Evolutionary conservation across 2,113 vertebrate genomes (phyloP).

Genomic region (Danionella cerebrum): DNA sequence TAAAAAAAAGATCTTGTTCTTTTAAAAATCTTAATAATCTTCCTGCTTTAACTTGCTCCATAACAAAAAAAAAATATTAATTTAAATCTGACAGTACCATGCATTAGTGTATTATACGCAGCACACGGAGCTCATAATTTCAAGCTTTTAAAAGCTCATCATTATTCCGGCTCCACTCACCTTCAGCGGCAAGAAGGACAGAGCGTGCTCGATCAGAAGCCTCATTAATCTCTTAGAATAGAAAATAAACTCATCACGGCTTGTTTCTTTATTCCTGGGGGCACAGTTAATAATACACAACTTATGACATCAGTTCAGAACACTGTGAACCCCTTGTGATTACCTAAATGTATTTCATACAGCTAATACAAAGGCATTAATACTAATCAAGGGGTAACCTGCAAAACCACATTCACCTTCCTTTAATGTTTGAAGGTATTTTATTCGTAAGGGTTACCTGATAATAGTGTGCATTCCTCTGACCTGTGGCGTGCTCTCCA

Average conservation of each 20-base stretch:
- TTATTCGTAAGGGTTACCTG: no score
- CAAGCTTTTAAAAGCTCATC: background rate
- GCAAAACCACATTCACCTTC: no score
- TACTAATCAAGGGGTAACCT: background rate
- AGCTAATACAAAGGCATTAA: background rate
- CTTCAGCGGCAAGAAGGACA: conserved; percentile 83
- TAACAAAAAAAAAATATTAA: background rate
- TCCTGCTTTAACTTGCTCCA: background rate
- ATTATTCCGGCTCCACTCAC: conserved; percentile 48
- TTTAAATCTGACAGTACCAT: background rate
- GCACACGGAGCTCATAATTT: background rate
- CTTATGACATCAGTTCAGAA: background rate
- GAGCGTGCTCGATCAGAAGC: conserved; percentile 80
- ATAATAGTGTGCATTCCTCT: conserved; percentile 91
- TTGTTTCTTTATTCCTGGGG: conserved; percentile 81
- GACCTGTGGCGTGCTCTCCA: conserved; percentile 81
- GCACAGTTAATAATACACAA: background rate
- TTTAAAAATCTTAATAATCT: no score
- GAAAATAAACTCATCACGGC: conserved; percentile 86
- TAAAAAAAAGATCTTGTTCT: background rate
- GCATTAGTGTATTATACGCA: background rate
- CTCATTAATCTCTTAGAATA: conserved; percentile 91
- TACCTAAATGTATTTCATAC: background rate
- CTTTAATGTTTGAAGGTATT: no score
- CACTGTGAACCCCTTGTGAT: background rate